Percentiles rank a stretch among this genome's conserved stretches.
These are phyloP conservation scores for Pachycephus smyrnensis DNA, from an alignment of 2,888 invertebrate species.

Conservation along the genomic window DNA sequence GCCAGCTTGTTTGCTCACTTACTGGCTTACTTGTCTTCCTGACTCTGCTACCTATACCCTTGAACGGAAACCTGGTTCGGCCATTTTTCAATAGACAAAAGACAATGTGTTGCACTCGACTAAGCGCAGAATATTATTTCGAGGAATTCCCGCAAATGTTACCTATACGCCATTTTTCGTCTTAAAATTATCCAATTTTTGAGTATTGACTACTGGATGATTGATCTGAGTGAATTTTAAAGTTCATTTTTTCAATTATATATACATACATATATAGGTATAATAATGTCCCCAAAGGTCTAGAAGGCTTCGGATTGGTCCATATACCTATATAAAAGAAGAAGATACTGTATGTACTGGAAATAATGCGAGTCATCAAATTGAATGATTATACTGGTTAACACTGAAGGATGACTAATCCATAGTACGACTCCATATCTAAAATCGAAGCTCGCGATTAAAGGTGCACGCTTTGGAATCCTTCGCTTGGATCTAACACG, in stretches of 20 bases:
- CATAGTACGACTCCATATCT: neutral
- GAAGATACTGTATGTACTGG: neutral
- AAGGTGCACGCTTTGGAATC: neutral
- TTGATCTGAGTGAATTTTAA: neutral
- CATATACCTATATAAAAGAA: neutral
- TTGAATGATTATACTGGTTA: neutral
- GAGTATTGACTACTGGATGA: neutral
- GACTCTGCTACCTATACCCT: slow-evolving; percentile 23
- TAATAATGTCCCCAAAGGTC: neutral
- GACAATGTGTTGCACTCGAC: neutral
- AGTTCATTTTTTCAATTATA: neutral
- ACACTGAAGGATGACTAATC: neutral
- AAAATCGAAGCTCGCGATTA: neutral
- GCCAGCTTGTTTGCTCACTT: slow-evolving; percentile 8
- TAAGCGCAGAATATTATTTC: neutral
- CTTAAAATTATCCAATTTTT: neutral
- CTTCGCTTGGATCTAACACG: neutral
- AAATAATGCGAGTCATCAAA: neutral
- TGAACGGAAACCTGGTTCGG: slow-evolving; percentile 33
- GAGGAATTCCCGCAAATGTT: neutral
- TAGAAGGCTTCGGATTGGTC: neutral
- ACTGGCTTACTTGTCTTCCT: slow-evolving; percentile 15
- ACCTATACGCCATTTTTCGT: slow-evolving; percentile 13
- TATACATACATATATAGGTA: slow-evolving; percentile 2
- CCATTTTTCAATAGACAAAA: neutral